Conservation (phyloP, 2,888 invertebrate genomes). For the Drosophila cracens region DNA sequence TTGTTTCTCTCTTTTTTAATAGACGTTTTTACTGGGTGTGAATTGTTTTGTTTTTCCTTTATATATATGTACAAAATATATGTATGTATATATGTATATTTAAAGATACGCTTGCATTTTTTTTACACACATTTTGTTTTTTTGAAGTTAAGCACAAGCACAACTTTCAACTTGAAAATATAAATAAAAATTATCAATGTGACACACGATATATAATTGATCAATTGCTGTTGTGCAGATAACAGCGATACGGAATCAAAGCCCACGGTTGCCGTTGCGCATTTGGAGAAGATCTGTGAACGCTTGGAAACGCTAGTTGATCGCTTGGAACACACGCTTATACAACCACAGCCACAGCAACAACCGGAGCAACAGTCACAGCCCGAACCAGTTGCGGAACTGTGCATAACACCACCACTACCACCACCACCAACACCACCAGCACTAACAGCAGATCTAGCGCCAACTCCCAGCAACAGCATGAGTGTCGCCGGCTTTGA, state of each 20-base stretch:
- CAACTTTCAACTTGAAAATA: neutral
- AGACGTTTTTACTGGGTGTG: conserved; percentile 24
- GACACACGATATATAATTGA: neutral
- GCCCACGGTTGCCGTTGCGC: conserved; percentile 87
- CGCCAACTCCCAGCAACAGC: conserved; percentile 55
- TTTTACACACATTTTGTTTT: conserved; percentile 47
- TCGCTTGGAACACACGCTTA: conserved; percentile 88
- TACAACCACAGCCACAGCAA: conserved; percentile 47
- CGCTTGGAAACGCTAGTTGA: conserved; percentile 91
- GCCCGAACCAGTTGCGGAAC: conserved; percentile 12
- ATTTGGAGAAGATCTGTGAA: conserved; percentile 86
- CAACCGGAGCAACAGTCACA: conserved; percentile 15
- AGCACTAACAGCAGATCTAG: conserved; percentile 17
- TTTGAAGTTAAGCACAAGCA: conserved; percentile 20
- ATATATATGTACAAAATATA: neutral
- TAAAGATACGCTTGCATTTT: conserved; percentile 24
- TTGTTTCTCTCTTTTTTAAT: conserved; percentile 10
- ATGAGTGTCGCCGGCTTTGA: conserved; percentile 93
- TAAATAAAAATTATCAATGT: neutral
- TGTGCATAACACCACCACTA: conserved; percentile 23
- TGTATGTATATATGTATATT: neutral
- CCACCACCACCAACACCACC: conserved; percentile 31
- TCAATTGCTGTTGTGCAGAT: conserved; percentile 37
- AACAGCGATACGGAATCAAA: conserved; percentile 86
- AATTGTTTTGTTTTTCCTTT: conserved; percentile 17